A percentile compares a stretch with the other conserved stretches of the same genome.
These are phyloP conservation scores for Anastrepha obliqua DNA, from an alignment of 1,140 invertebrate species.

Conservation along the genomic window DNA sequence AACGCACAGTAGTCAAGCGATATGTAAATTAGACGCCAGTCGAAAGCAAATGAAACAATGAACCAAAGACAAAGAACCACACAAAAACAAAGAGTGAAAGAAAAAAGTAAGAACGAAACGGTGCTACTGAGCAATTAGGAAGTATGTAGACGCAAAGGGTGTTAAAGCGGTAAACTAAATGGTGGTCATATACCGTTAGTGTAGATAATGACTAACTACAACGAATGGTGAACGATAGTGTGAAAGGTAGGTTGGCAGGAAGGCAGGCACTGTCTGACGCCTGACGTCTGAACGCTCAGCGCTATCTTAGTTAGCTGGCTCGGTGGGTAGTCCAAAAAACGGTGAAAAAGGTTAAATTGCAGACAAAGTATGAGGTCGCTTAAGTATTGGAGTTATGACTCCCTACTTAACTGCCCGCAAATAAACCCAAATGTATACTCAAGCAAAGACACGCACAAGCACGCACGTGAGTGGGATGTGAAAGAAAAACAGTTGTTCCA, in stretches of 20 bases:
- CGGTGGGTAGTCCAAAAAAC: background rate
- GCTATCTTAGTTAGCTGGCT: no score
- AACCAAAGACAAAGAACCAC: background rate
- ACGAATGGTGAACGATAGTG: constrained; percentile 5
- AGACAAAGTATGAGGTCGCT: background rate
- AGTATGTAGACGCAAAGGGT: background rate
- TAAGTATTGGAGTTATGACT: background rate
- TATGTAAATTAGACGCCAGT: background rate
- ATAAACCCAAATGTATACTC: background rate
- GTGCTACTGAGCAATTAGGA: background rate
- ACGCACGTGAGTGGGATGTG: no score
- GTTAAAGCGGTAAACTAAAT: constrained; percentile 33
- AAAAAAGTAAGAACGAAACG: background rate
- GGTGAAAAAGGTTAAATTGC: constrained; percentile 30
- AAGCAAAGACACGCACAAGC: background rate
- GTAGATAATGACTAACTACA: background rate
- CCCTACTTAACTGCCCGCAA: background rate
- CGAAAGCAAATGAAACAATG: background rate
- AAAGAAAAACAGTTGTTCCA: background rate
- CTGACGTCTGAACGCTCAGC: background rate
- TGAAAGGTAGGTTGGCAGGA: background rate
- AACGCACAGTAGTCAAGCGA: background rate
- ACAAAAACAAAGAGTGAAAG: background rate
- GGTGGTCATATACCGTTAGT: background rate
- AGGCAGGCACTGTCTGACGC: background rate